These are phyloP conservation scores for Siniperca undulata DNA, from an alignment of 2,797 vertebrate genomes.

Conservation along the genomic window DNA sequence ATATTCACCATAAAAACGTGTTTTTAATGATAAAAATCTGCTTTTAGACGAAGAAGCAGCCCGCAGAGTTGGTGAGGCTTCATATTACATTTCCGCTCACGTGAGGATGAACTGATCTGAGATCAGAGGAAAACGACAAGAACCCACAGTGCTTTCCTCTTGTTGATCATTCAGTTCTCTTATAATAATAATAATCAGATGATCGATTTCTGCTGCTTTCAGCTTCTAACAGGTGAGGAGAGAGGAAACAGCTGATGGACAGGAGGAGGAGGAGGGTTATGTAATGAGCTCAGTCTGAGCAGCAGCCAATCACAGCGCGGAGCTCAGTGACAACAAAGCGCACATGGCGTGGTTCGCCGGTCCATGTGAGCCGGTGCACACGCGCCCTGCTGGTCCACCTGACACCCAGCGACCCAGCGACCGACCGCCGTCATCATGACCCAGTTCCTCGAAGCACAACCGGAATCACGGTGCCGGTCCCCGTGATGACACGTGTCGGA, in stretches of 20 bases:
- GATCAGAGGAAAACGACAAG: too few relatives aligned
- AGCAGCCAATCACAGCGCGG: constrained; percentile 55
- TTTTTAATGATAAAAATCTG: too few relatives aligned
- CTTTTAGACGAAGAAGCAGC: too few relatives aligned
- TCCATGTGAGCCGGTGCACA: constrained; percentile 59
- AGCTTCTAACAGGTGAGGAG: not conserved
- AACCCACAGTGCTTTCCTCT: too few relatives aligned
- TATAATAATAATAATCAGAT: not conserved
- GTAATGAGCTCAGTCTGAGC: constrained; percentile 44
- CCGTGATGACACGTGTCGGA: constrained; percentile 39
- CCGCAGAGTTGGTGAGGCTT: too few relatives aligned
- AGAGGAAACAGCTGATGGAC: too few relatives aligned
- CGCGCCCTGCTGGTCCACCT: constrained; percentile 16
- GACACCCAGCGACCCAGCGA: constrained; percentile 24
- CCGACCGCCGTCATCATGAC: constrained; percentile 31
- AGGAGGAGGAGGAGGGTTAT: constrained; percentile 24
- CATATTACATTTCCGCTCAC: too few relatives aligned
- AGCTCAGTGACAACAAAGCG: constrained; percentile 67
- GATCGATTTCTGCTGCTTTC: not conserved
- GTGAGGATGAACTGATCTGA: too few relatives aligned
- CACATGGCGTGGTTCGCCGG: constrained; percentile 61
- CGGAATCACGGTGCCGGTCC: constrained; percentile 46
- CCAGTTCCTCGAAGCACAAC: constrained; percentile 44
- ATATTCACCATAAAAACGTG: too few relatives aligned
- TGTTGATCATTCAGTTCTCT: not conserved